Percentiles rank a stretch among this genome's conserved stretches.
phyloP scores from a whole-genome alignment of 2,113 vertebrate species.

The Halichoerus grypus region DNA sequence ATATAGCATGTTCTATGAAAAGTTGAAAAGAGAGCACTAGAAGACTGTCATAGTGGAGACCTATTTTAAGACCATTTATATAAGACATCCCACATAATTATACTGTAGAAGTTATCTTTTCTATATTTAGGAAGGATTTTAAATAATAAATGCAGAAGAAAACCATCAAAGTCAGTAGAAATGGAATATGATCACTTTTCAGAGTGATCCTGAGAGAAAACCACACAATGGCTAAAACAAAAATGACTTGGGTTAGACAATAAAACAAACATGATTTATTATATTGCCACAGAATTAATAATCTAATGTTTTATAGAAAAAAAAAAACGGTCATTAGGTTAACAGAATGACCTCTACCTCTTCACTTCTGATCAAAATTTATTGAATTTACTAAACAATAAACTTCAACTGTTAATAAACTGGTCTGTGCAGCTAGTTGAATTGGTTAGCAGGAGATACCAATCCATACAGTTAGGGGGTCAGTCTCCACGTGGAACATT shows the following conservation, averaged over 20 bases:
- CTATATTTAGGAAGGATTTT: conserved; percentile 70
- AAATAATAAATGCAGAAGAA: conserved; percentile 59
- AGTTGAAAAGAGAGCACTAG: conserved; percentile 57
- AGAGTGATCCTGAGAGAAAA: conserved; percentile 45
- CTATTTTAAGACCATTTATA: conserved; percentile 77
- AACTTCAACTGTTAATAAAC: neutral
- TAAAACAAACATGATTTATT: neutral
- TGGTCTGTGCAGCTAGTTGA: neutral
- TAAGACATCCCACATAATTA: conserved; percentile 73
- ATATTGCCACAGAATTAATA: neutral
- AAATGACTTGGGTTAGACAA: neutral
- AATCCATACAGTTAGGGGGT: neutral
- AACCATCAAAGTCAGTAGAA: conserved; percentile 67
- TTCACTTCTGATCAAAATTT: neutral
- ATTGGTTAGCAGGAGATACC: neutral
- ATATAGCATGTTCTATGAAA: conserved; percentile 39
- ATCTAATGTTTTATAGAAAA: neutral
- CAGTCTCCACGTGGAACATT: neutral
- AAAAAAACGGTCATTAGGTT: neutral
- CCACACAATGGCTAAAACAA: neutral
- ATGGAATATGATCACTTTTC: conserved; percentile 56
- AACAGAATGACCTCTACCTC: neutral
- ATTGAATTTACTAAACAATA: neutral
- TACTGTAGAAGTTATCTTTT: conserved; percentile 62
- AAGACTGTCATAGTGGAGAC: conserved; percentile 59